phyloP scores from a whole-genome alignment of 2,888 invertebrate genomes.

The Andrena camellia region DNA sequence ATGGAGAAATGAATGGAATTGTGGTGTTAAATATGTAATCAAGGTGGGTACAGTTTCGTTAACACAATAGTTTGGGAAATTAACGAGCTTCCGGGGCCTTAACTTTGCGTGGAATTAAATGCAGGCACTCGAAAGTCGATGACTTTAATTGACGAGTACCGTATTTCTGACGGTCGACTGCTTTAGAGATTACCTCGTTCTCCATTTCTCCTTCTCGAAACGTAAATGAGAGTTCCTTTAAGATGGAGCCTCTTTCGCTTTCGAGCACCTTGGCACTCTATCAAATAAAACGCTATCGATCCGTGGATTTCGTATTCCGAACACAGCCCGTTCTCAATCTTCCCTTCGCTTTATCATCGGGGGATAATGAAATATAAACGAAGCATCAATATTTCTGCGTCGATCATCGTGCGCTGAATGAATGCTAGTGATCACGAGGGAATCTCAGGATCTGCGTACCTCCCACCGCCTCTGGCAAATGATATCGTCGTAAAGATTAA shows the following conservation, averaged over 20 bases:
- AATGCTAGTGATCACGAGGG: not conserved
- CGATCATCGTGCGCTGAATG: not conserved
- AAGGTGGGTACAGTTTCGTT: too few species aligned
- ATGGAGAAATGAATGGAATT: constrained; percentile 8
- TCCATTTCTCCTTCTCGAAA: constrained; percentile 5
- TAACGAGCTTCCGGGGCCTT: too few species aligned
- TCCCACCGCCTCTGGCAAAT: not conserved
- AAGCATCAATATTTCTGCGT: constrained; percentile 22
- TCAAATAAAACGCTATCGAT: constrained; percentile 50
- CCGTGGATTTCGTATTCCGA: constrained; percentile 46
- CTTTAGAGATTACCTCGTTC: constrained; percentile 21
- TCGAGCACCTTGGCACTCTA: constrained; percentile 24
- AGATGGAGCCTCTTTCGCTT: not conserved
- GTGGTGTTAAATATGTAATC: not conserved
- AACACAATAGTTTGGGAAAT: too few species aligned
- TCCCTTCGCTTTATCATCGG: constrained; percentile 24
- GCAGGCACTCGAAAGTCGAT: not conserved
- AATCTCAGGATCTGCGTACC: not conserved
- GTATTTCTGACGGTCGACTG: constrained; percentile 8
- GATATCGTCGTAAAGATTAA: constrained; percentile 16
- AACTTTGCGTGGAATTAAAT: not conserved
- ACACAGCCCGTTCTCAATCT: not conserved
- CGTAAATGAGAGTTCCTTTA: constrained; percentile 21
- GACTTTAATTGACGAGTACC: too few species aligned
- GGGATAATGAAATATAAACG: constrained; percentile 55